Evolutionary conservation across 1,140 invertebrate genomes (phyloP), one percentile per base, ranked within the genome.

Genomic region (Portunus trituberculatus): DNA sequence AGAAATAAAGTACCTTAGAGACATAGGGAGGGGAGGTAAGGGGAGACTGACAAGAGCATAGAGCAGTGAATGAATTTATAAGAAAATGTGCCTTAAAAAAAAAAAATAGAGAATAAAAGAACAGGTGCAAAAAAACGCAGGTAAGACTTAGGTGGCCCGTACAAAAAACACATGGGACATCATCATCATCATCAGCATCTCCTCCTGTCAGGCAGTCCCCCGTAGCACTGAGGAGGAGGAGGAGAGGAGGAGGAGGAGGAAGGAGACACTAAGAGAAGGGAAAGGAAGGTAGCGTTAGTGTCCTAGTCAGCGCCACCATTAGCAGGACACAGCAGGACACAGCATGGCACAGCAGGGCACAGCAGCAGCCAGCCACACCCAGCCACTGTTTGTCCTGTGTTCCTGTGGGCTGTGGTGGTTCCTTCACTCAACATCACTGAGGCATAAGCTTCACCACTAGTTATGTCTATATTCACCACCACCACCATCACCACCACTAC

Each of bases 191-290:
- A n/a, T n/a, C 67, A 76, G 16, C 16, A 76, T 76, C 25, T 76
- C 25, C 67, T 76, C 67, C 67, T 76, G 67, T n/a, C 67, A 76
- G 52, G 12, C 67, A 20, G 67, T 76, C 67, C 20, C 88, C 88
- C 31, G 48, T 28, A 28, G 39, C 45, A 25, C 32, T 16, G n/a
- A 45, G 32, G 88, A 46, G 25, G 86, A 46, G 32, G 86, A 88
- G n/a, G 86, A 39, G 39, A 39, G 6, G 6, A 39, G 39, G 39
- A 59, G 52, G 52, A 20, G 52, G 52, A 14, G 52, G 52, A 10
- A 10, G 52, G 52, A 59, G 52, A 59, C 52, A 59, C 52, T 59
- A 59, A 59, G 52, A 59, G 52, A 90, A 90, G 45, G 88, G 48
- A 39, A 39, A n/a, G n/a, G 67, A n/a, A n/a, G 16, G 52, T 10